phyloP scores from a whole-genome alignment of 2,888 invertebrate genomes.

The Tenthredo mesomela region DNA sequence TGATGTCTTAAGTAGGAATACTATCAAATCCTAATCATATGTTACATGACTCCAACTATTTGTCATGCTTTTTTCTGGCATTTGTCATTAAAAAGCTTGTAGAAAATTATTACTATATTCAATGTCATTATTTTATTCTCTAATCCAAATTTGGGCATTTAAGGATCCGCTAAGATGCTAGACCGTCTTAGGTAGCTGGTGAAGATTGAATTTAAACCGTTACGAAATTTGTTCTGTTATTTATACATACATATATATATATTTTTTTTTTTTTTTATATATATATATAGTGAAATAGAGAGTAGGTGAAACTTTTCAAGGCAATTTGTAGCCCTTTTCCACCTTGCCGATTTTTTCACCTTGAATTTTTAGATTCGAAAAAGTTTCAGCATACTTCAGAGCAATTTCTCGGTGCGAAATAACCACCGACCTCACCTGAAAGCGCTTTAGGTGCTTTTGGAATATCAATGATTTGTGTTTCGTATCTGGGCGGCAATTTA shows the following conservation, averaged over 20 bases:
- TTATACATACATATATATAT: too few relatives aligned
- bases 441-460: slow-evolving; percentile 21
- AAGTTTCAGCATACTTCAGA: neutral
- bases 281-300: neutral
- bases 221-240: neutral
- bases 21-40: neutral
- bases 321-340: neutral
- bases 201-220: neutral
- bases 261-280: neutral
- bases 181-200: neutral
- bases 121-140: neutral
- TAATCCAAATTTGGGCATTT: neutral
- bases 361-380: neutral
- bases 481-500: slow-evolving; percentile 24
- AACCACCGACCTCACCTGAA: slow-evolving; percentile 6
- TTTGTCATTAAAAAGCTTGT: neutral
- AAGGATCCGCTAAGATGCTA: too few relatives aligned
- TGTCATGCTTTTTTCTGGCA: neutral
- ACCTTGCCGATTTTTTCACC: neutral
- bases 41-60: too few relatives aligned
- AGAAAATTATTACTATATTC: neutral
- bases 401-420: neutral
- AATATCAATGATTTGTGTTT: slow-evolving; percentile 32
- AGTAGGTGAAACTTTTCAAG: neutral
- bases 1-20: too few relatives aligned